Evolutionary conservation across 1,140 invertebrate genomes (phyloP).

Genomic region (Delia radicum): DNA sequence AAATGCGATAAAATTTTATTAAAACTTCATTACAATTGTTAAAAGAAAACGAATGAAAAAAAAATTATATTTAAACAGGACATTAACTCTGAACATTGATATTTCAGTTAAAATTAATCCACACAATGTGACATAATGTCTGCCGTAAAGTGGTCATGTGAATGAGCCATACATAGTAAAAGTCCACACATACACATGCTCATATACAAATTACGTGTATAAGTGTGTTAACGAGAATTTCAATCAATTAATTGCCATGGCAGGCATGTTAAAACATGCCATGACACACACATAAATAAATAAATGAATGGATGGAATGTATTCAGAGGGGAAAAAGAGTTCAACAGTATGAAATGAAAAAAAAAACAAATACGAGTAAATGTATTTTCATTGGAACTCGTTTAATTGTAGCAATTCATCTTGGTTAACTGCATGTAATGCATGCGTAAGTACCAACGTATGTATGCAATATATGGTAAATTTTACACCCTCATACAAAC

Average conservation of each 20-base stretch:
- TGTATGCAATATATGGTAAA: not conserved
- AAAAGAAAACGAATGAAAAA: too few relatives aligned
- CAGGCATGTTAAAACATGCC: not conserved
- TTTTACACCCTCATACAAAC: not conserved
- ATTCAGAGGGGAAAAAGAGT: not conserved
- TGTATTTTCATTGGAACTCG: not conserved
- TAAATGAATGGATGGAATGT: not conserved
- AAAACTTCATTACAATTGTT: too few relatives aligned
- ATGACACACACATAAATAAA: not conserved
- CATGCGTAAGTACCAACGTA: not conserved
- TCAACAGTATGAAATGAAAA: not conserved
- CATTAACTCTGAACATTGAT: not conserved
- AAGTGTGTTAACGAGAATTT: not conserved
- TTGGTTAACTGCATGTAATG: not conserved
- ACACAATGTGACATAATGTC: conserved; percentile 1
- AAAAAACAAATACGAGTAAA: not conserved
- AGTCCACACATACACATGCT: not conserved
- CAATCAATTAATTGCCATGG: conserved; percentile 1
- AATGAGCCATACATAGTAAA: not conserved
- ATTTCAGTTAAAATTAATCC: not conserved
- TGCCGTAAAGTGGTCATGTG: not conserved
- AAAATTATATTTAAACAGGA: conserved; percentile 2
- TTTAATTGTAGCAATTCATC: not conserved
- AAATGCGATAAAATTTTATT: too few relatives aligned
- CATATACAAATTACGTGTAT: not conserved